These are phyloP conservation scores for Acanthococcus lagerstroemiae DNA, from an alignment of 2,888 invertebrate genomes.

Conservation along the genomic window DNA sequence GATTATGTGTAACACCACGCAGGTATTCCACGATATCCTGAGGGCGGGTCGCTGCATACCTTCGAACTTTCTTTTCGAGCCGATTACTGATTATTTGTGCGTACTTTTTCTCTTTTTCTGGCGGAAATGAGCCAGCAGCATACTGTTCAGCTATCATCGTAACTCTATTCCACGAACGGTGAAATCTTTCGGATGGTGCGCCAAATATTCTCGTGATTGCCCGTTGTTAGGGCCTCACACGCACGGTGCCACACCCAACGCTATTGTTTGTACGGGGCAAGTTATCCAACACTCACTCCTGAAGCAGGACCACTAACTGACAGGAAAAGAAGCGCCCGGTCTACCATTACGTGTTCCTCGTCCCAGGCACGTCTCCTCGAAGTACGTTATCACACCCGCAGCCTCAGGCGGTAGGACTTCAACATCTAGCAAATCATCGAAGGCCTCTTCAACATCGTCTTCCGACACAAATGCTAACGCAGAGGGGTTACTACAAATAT, in stretches of 20 bases:
- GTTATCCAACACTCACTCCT: not conserved
- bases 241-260: not conserved
- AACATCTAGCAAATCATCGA: not conserved
- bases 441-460: not conserved
- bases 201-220: not conserved
- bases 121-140: not conserved
- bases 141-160: no score
- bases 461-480: not conserved
- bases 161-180: not conserved
- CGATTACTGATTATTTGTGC: not conserved
- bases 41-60: not conserved
- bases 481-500: not conserved
- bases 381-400: not conserved
- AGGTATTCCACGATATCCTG: not conserved
- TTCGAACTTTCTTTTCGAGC: not conserved
- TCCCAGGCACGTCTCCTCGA: not conserved
- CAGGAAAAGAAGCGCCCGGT: not conserved
- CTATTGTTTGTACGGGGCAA: not conserved
- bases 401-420: not conserved
- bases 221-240: not conserved
- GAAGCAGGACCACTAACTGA: not conserved
- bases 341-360: not conserved
- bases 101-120: not conserved
- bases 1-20: not conserved
- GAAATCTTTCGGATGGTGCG: not conserved